Evolutionary conservation across 2,113 vertebrate genomes (phyloP), one percentile per base, ranked within the genome.

Genomic region (Sminthopsis crassicaudata): DNA sequence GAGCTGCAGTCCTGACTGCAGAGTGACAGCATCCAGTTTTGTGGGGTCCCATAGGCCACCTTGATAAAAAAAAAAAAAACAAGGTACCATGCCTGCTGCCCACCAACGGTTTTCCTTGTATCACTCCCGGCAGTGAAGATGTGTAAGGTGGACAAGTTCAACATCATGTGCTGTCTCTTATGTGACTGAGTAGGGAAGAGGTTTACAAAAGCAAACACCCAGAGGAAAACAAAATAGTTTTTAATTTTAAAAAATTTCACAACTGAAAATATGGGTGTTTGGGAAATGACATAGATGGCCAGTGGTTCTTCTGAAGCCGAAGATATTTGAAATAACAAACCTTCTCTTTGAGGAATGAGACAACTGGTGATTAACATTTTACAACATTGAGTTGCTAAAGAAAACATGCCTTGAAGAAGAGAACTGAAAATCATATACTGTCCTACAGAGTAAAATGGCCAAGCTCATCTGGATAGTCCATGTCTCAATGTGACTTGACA

Each of bases 21-120:
- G 98, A 97, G 97, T 97, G 98, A 98, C 97, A 98, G 92, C 97
- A 98, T 98, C 98, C 98, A 95, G 97, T 97, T 97, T 95, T 94
- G 97, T 30, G 89, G 97, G 98, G 93, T 98, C 97, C 90, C 50
- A 53, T 92, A 98, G 92, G 92, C 94, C 94, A 95, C 91, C 97
- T 97, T 97, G 98, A 93, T 84, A 90, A 54, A 89, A 95, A n/a
- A 48, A n/a, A 48, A 48, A 48, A 95, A 92, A 42, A 27, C 52
- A 94, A 91, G 97, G 97, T 96, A 96, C 92, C 93, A 95, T 0
- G 88, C 98, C 97, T 97, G 92, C 96, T 97, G 92, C 94, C 97
- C 95, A 94, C 97, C 92, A 0, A 97, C 11, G 0, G 95, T 98
- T 98, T 98, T 98, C 98, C 98, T 97, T 96, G 97, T 98, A 93